Base-by-base conservation (phyloP, 2,113 vertebrate genomes). In the Chitala chitala region DNA sequence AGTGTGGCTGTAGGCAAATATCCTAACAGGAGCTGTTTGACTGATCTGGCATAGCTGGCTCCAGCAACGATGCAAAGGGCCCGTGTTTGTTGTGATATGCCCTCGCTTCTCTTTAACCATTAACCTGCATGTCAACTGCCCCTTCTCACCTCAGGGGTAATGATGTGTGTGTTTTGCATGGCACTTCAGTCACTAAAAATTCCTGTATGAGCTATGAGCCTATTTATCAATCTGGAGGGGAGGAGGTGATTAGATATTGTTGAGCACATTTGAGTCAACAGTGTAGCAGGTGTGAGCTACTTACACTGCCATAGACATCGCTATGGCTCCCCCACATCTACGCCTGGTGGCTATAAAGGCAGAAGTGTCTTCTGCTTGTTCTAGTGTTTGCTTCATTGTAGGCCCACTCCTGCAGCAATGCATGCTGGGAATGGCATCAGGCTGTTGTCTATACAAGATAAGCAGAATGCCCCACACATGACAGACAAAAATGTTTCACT, bases 191-290 rank as follows among this genome's bases (percentile, higher is more conserved):
- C 78, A 74, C 85, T 84, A 69, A 63, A 82, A 89, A 88, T 87
- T 90, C 83, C 1, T 71, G 85, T 85, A 76, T 55, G 85, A 83
- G 84, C 78, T 79, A 79, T 86, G 88, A 92, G 91, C 83, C 89
- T 89, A 90, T 92, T 91, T 92, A 92, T 96, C 93, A 91, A 78
- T 1, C 51, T 76, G 80, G 59, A 69, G 78, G 78, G 74, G 81
- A 80, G 74, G 72, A n/a, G 56, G 83, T 78, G 90, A 93, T 93
- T 92, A 93, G 89, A 89, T 92, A 92, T 92, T 90, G 88, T 89
- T 87, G 89, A 92, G 89, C 90, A 89, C 91, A 93, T 92, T 92
- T 90, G 86, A 91, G 92, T 92, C 93, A 96, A 96, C 91, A 96
- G 80, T 85, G 84, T 81, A 82, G 90, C 94, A 95, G 93, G 92